These are phyloP conservation scores for Umimayanthus kanabou DNA, from an alignment of 92 coral and sea anemone species.

Conservation along the genomic window DNA sequence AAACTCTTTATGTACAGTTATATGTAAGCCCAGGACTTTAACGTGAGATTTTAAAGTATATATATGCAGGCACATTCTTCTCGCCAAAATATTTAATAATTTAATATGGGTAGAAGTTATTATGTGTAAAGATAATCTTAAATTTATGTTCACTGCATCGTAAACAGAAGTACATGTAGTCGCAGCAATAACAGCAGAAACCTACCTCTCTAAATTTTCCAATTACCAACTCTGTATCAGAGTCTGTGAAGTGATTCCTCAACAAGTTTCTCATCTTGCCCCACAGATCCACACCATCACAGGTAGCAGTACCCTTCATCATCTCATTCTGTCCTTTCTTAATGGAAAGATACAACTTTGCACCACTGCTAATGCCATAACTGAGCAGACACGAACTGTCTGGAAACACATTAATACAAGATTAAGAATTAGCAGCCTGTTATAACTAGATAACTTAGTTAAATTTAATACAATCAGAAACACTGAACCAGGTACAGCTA, in stretches of 20 bases:
- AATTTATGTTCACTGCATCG: neutral
- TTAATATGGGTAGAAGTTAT: neutral
- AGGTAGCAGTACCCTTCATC: neutral
- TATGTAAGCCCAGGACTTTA: no score
- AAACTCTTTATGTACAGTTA: no score
- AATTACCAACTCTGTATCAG: slow-evolving; percentile 25
- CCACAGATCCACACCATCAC: neutral
- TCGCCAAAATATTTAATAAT: no score
- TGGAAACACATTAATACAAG: neutral
- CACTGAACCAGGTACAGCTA: neutral
- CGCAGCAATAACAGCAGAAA: neutral
- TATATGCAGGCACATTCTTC: no score
- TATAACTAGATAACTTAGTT: neutral
- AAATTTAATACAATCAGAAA: neutral
- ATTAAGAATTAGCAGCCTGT: neutral
- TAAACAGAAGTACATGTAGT: neutral
- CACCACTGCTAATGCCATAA: slow-evolving; percentile 26
- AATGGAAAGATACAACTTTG: slow-evolving; percentile 12
- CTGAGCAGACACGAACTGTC: slow-evolving; percentile 16
- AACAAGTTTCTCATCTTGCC: slow-evolving; percentile 2
- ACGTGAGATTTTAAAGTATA: no score
- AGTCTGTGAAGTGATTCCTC: slow-evolving; percentile 6
- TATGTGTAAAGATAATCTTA: no score
- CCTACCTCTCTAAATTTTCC: slow-evolving; percentile 22
- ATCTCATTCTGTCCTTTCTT: slow-evolving; percentile 16